These are phyloP conservation scores for Myotis pilosus DNA, from an alignment of 2,797 vertebrate genomes.

Conservation along the genomic window DNA sequence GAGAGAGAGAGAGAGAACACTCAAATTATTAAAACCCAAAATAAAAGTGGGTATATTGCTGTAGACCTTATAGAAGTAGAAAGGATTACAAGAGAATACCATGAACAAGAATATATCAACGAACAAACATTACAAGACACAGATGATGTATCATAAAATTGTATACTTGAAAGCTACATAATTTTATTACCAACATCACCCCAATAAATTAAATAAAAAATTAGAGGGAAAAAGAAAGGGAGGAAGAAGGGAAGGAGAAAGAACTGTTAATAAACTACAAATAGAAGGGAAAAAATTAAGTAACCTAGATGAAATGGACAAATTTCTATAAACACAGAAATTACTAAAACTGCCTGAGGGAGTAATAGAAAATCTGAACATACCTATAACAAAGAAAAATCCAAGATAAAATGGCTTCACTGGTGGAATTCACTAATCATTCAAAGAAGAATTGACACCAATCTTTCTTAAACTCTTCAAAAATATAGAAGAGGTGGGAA, in stretches of 20 bases:
- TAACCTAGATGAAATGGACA: background rate
- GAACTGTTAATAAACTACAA: background rate
- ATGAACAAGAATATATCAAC: background rate
- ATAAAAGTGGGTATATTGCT: background rate
- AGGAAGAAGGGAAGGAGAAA: background rate
- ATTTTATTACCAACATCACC: background rate
- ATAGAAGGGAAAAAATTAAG: background rate
- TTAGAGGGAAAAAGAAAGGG: background rate
- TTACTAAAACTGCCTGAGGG: background rate
- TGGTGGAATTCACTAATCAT: background rate
- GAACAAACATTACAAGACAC: background rate
- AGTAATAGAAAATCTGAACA: background rate
- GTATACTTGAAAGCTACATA: background rate
- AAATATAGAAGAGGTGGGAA: background rate
- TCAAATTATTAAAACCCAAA: background rate
- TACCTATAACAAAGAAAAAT: background rate
- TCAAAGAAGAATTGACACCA: background rate
- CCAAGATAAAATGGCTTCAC: background rate
- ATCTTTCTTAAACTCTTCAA: background rate
- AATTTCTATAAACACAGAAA: background rate
- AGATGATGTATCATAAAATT: background rate
- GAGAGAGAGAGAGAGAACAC: background rate
- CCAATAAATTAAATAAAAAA: background rate
- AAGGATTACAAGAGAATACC: background rate
- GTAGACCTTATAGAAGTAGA: background rate